Percentiles rank a stretch among this genome's conserved stretches.
Evolutionary conservation across 2,113 vertebrate genomes (phyloP).

Genomic region (Neolamprologus falcicula): DNA sequence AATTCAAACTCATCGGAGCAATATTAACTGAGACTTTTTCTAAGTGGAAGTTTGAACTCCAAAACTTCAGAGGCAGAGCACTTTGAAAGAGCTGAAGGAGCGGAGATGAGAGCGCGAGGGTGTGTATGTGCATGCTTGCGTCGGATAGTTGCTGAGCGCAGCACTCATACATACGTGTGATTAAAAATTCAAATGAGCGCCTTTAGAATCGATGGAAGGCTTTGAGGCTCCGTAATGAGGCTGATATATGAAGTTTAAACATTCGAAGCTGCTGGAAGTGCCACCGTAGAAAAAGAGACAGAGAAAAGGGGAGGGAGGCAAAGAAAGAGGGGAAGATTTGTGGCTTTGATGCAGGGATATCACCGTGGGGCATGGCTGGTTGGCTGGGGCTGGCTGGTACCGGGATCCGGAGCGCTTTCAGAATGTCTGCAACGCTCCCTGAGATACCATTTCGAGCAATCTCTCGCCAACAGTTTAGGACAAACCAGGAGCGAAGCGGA

Average conservation of each 20-base stretch:
- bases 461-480: conserved; percentile 21
- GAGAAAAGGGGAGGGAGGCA: conserved; percentile 20
- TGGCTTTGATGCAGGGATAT: conserved; percentile 87
- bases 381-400: conserved; percentile 27
- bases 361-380: conserved; percentile 77
- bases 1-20: conserved; percentile 27
- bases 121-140: conserved; percentile 31
- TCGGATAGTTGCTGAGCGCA: conserved; percentile 72
- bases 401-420: conserved; percentile 45
- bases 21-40: conserved; percentile 38
- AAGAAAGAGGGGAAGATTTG: conserved; percentile 48
- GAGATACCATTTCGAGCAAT: conserved; percentile 48
- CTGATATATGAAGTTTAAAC: conserved; percentile 81
- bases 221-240: conserved; percentile 91
- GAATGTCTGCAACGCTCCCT: conserved; percentile 31
- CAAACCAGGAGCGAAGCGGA: conserved; percentile 8
- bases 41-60: conserved; percentile 50
- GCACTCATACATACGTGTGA: conserved; percentile 81
- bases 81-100: conserved; percentile 62
- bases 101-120: conserved; percentile 33
- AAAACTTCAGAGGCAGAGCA: conserved; percentile 65
- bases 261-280: conserved; percentile 63
- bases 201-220: conserved; percentile 89
- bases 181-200: conserved; percentile 95
- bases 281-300: conserved; percentile 56